These are phyloP conservation scores for Clarias macrocephalus DNA, from an alignment of 2,113 vertebrate genomes.

Conservation along the genomic window DNA sequence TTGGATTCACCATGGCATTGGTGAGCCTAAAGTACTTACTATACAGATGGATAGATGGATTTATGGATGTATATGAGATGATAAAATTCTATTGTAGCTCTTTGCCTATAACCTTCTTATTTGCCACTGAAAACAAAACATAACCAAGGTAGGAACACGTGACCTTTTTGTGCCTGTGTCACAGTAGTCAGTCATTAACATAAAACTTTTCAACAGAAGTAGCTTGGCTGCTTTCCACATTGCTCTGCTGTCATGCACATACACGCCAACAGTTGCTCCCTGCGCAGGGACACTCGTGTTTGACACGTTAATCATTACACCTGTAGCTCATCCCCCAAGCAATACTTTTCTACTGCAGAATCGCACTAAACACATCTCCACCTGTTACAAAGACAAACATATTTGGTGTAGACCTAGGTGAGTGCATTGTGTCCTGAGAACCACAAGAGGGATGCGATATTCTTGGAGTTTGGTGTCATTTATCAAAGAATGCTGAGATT, in stretches of 20 bases:
- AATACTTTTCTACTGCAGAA: neutral
- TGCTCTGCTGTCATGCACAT: neutral
- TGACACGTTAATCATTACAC: neutral
- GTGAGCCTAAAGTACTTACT: neutral
- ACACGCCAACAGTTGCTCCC: too few relatives aligned
- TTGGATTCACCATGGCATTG: neutral
- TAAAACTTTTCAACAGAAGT: neutral
- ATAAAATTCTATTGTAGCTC: too few relatives aligned
- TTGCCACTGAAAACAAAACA: neutral
- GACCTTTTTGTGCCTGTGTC: neutral
- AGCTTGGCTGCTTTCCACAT: neutral
- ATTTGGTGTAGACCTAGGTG: neutral
- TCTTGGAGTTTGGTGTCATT: neutral
- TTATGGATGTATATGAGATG: neutral
- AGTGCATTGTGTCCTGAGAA: neutral
- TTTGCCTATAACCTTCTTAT: neutral
- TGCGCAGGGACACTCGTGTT: neutral
- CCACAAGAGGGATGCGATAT: neutral
- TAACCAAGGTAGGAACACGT: neutral
- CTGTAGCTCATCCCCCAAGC: neutral
- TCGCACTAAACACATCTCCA: neutral
- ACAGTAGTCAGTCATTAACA: neutral
- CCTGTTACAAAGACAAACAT: neutral
- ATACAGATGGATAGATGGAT: neutral
- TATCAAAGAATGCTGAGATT: neutral